Evolutionary conservation across 2,888 invertebrate genomes (phyloP), one percentile per base, ranked within the genome.

Genomic region (Tiliacea citrago): DNA sequence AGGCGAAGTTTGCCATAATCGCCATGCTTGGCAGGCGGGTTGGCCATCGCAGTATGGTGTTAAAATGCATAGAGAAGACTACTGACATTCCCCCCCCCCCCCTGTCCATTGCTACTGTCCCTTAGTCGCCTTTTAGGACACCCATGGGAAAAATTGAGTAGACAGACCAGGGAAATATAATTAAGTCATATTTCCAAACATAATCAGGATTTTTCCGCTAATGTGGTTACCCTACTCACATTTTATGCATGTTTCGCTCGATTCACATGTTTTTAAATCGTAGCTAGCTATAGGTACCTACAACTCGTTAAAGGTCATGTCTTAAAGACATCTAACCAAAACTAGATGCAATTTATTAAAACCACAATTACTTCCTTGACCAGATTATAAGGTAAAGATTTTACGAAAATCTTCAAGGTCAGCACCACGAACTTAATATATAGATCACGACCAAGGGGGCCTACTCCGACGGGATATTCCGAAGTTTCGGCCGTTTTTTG

Each of bases 151-250:
- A n/a, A n/a, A n/a, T n/a, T n/a, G n/a, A n/a, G n/a, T n/a, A n/a
- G n/a, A n/a, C n/a, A n/a, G n/a, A n/a, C n/a, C n/a, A 7, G 3
- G 39, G 0, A 39, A 39, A 39, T 39, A 39, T 42, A 42, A 42
- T 9, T 21, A 47, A 47, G 12, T 29, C 4, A 3, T 21, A 24
- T 63, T 42, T 21, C 21, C 12, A 63, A 63, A 24, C 3, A 29
- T 39, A 21, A 12, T 39, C 7, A 49, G 24, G 24, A 53, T 16
- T 8, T 8, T 13, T 47, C 39, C 35, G n/a, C 9, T 45, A 16
- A 42, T 12, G 10, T 49, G 53, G 71, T 60, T 18, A 77, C 71
- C 71, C 71, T 77, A 70, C 39, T 42, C 0, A 68, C 18, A 29
- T 55, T 42, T 55, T 16, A 45, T 68, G 47, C 45, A 49, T 62